These are phyloP conservation scores for Pristionchus maxplancki DNA, from an alignment of 2,888 invertebrate genomes.

Conservation along the genomic window DNA sequence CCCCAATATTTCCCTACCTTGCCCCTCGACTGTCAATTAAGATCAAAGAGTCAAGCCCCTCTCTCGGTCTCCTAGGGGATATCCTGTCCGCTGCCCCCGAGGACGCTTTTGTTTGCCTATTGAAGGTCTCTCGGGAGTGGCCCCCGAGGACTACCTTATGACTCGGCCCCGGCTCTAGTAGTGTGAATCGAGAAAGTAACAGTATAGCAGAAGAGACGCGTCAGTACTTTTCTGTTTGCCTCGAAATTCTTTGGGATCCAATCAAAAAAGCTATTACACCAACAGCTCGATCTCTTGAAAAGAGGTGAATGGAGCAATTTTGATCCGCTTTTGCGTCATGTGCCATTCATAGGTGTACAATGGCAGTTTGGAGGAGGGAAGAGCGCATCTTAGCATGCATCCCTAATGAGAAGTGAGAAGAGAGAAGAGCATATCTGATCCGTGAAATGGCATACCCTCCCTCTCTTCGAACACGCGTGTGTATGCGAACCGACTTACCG, in stretches of 20 bases:
- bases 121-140: background rate
- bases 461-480: background rate
- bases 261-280: slow-evolving; percentile 46
- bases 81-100: background rate
- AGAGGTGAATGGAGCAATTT: background rate
- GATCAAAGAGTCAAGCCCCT: slow-evolving; percentile 32
- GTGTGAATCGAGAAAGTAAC: background rate
- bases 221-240: slow-evolving; percentile 24
- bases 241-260: background rate
- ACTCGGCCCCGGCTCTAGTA: background rate
- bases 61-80: slow-evolving; percentile 6
- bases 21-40: slow-evolving; percentile 12
- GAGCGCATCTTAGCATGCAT: background rate
- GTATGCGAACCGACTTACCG: background rate
- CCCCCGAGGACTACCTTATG: slow-evolving; percentile 14
- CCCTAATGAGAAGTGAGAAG: background rate
- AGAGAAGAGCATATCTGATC: slow-evolving; percentile 1
- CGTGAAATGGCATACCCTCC: background rate
- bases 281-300: background rate
- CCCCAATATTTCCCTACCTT: background rate
- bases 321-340: background rate
- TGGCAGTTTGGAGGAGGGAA: background rate
- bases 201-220: background rate
- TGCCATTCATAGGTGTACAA: slow-evolving; percentile 11
- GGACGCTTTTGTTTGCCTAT: slow-evolving; percentile 27